Conservation (phyloP, 2,113 vertebrate genomes). For the Halcyon senegalensis region DNA sequence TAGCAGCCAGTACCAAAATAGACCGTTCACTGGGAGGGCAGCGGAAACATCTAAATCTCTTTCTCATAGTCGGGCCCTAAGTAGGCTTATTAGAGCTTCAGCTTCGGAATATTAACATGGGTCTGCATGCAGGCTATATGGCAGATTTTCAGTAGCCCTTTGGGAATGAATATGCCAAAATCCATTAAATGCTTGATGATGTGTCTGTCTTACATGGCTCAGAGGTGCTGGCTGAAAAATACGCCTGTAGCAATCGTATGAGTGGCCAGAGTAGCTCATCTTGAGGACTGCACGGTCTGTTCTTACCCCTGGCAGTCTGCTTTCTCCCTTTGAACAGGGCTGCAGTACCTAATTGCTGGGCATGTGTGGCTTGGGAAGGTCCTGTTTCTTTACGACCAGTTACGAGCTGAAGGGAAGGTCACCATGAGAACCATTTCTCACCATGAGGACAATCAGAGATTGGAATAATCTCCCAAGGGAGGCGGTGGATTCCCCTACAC, state of each 20-base stretch:
- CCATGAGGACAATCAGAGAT: no score
- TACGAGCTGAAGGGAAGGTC: background rate
- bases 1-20: background rate
- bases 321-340: background rate
- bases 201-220: background rate
- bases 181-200: background rate
- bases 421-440: no score
- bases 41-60: background rate
- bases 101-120: background rate
- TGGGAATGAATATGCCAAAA: background rate
- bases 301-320: background rate
- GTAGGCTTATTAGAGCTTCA: background rate
- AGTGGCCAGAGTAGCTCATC: background rate
- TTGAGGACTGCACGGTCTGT: background rate
- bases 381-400: background rate
- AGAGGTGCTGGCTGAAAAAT: background rate
- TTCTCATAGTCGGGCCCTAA: background rate
- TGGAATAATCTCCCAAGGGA: no score
- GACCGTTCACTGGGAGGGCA: background rate
- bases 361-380: background rate
- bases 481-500: no score
- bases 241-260: background rate
- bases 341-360: background rate
- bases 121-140: rapidly evolving
- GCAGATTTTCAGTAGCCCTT: background rate